Percentiles rank a stretch among this genome's conserved stretches.
Evolutionary conservation across 2,113 vertebrate genomes (phyloP).

Genomic region (Zeus faber): DNA sequence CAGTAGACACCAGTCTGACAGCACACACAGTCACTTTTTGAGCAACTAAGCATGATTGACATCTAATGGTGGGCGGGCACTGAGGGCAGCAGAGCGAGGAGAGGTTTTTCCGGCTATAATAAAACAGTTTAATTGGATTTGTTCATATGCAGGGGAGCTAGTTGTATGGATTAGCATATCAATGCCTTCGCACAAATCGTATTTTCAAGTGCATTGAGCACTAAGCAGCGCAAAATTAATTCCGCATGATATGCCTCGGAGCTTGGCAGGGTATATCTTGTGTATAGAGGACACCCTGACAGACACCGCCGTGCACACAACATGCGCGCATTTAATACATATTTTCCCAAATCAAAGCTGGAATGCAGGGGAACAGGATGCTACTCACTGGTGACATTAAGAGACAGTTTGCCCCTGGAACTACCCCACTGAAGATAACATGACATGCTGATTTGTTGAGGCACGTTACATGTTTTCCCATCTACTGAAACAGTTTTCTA

Average conservation of each 20-base stretch:
- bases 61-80: conserved; percentile 58
- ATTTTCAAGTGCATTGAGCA: conserved; percentile 81
- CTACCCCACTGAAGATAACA: no score
- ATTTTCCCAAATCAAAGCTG: background rate
- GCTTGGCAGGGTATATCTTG: conserved; percentile 50
- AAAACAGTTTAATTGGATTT: conserved; percentile 83
- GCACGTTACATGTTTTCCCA: no score
- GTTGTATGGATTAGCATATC: conserved; percentile 83
- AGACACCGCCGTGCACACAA: conserved; percentile 40
- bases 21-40: no score
- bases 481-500: no score
- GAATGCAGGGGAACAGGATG: background rate
- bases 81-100: conserved; percentile 65
- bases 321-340: background rate
- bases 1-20: no score
- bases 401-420: background rate
- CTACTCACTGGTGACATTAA: background rate
- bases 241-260: conserved; percentile 72
- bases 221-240: conserved; percentile 80
- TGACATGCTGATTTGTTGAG: no score
- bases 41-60: conserved; percentile 71
- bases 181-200: conserved; percentile 81
- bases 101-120: conserved; percentile 72
- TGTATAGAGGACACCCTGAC: conserved; percentile 40
- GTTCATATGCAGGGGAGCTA: conserved; percentile 75